Evolutionary conservation across 2,888 invertebrate species (phyloP), one percentile per base, ranked within the genome.

Genomic region (Cloeon dipterum): DNA sequence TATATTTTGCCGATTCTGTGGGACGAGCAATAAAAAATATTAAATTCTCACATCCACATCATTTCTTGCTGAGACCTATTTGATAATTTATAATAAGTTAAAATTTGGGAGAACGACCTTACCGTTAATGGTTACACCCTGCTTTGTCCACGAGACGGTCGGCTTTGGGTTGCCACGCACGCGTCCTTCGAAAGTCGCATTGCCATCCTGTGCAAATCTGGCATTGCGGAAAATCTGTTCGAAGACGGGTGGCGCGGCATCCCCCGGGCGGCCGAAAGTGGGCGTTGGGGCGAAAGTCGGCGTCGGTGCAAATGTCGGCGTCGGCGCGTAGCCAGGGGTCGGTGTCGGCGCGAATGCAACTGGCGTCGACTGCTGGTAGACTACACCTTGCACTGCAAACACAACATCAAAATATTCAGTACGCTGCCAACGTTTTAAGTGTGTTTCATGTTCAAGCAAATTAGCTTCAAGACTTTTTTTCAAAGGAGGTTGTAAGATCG

Each of bases 141-240:
- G 82, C 55, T 83, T 73, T 45, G 82, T 82, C 83, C 85, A 85
- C 42, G 81, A 73, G 44, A 98, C 86, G 46, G 75, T 72, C 42
- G 93, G 91, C 53, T 79, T 79, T 23, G 93, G 93, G 56, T 78
- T 82, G 42, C 89, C 93, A 48, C 76, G 69, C 25, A 93, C 75
- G 49, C 78, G 74, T 34, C 91, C 89, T 59, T 93, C 89, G 55
- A 93, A 91, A 48, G 79, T 67, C 37, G 88, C 89, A 54, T 85
- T 81, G 36, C 86, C 88, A 46, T 91, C 91, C 65, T 89, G 88
- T 42, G 88, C 88, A 58, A 89, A 88, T 53, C 88, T 73, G 46
- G 88, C 86, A 61, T 88, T 88, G 59, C 79, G 79, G 58, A 89
- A 89, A 53, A 91, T 85, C 59, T 88, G 85, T 61, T 91, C 89